A percentile compares a stretch with the other conserved stretches of the same genome.
Conservation (phyloP, 2,113 vertebrate genomes). For the Platycercus adscitus region DNA sequence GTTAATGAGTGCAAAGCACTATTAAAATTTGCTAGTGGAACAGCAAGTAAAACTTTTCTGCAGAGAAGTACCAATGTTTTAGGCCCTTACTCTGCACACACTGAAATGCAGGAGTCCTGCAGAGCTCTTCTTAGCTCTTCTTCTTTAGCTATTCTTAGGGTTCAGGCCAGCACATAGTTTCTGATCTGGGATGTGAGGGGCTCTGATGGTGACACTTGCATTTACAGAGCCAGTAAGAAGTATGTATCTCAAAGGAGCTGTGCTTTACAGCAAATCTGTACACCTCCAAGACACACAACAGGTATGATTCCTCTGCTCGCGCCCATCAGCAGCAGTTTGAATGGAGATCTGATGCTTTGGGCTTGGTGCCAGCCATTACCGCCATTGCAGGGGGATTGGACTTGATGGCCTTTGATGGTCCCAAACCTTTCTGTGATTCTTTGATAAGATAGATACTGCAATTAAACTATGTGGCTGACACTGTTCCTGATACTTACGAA, state of each 20-base stretch:
- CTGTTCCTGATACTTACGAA: not conserved
- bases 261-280: not conserved
- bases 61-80: not conserved
- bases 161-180: not conserved
- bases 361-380: not conserved
- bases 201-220: not conserved
- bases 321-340: not conserved
- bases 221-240: not conserved
- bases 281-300: too few relatives aligned
- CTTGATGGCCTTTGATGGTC: not conserved
- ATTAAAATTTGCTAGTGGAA: not conserved
- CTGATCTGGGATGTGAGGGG: not conserved
- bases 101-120: not conserved
- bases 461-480: accelerated
- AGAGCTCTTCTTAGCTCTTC: not conserved
- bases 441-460: not conserved
- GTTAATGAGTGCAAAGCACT: not conserved
- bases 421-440: not conserved
- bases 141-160: not conserved
- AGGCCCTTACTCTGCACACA: not conserved
- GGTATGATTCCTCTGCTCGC: not conserved
- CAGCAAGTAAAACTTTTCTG: not conserved
- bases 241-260: not conserved
- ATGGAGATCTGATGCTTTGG: not conserved
- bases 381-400: not conserved